Evolutionary conservation across 2,113 vertebrate genomes (phyloP).

Genomic region (Poeciliopsis retropinna): DNA sequence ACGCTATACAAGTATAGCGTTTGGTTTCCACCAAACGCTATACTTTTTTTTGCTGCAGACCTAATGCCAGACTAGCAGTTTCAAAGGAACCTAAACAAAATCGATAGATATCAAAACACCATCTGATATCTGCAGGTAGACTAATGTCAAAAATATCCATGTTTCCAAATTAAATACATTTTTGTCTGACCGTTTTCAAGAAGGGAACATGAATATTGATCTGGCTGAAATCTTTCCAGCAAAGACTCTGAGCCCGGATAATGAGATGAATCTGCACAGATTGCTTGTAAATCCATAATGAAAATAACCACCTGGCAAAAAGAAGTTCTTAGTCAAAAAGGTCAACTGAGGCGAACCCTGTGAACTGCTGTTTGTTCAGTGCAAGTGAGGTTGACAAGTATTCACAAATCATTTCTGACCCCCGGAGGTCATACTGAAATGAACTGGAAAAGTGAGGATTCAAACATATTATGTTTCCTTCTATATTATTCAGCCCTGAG

Average conservation of each 20-base stretch:
- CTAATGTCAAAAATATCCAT: not conserved
- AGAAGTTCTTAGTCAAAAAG: slow-evolving; percentile 18
- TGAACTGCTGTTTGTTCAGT: slow-evolving; percentile 16
- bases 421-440: slow-evolving; percentile 2
- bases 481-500: not conserved
- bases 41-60: not conserved
- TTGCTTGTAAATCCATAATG: slow-evolving; percentile 28
- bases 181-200: not conserved
- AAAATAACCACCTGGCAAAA: slow-evolving; percentile 46
- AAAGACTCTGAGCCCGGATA: slow-evolving; percentile 13
- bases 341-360: slow-evolving; percentile 35
- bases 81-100: not conserved
- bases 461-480: slow-evolving; percentile 3
- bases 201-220: slow-evolving; percentile 18
- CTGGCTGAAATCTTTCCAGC: not conserved
- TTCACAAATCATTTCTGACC: slow-evolving; percentile 6
- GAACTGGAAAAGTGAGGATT: slow-evolving; percentile 5
- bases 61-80: not conserved
- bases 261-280: slow-evolving; percentile 23
- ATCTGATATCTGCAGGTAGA: not conserved
- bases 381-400: not conserved
- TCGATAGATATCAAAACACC: not conserved
- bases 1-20: too few species aligned
- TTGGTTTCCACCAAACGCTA: not conserved
- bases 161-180: not conserved